Evolutionary conservation across 1,140 invertebrate species (phyloP).

Genomic region (Contarinia nasturtii): DNA sequence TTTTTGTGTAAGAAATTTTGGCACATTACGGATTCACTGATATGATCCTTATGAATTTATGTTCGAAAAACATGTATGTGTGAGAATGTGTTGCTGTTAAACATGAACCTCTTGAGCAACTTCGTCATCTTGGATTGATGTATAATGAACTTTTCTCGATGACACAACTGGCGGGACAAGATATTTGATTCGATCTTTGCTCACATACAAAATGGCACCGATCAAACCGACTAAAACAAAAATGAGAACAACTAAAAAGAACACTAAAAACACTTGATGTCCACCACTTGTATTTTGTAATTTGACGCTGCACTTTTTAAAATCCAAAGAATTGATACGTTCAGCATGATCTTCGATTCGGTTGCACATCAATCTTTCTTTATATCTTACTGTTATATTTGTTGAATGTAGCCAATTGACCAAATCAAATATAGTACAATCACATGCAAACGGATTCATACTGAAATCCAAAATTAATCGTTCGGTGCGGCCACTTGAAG

Average conservation of each 20-base stretch:
- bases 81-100: no score
- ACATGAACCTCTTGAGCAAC: slow-evolving; percentile 23
- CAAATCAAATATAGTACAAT: slow-evolving; percentile 38
- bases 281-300: slow-evolving; percentile 12
- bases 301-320: slow-evolving; percentile 14
- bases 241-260: slow-evolving; percentile 34
- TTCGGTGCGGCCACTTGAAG: slow-evolving; percentile 24
- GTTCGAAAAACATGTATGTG: no score
- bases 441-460: slow-evolving; percentile 47
- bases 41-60: no score
- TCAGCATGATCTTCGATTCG: slow-evolving; percentile 15
- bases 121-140: slow-evolving; percentile 37
- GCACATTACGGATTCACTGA: no score
- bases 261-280: slow-evolving; percentile 22
- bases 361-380: slow-evolving; percentile 31
- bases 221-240: slow-evolving; percentile 32
- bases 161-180: slow-evolving; percentile 42
- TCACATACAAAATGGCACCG: slow-evolving; percentile 36
- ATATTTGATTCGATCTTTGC: slow-evolving; percentile 32
- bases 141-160: slow-evolving; percentile 51
- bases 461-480: slow-evolving; percentile 43
- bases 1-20: no score
- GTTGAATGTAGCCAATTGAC: slow-evolving; percentile 41
- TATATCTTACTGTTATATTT: slow-evolving; percentile 37
- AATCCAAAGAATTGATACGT: slow-evolving; percentile 21